Evolutionary conservation across 2,797 vertebrate genomes (phyloP).

Genomic region (Ctenopoma multispine): DNA sequence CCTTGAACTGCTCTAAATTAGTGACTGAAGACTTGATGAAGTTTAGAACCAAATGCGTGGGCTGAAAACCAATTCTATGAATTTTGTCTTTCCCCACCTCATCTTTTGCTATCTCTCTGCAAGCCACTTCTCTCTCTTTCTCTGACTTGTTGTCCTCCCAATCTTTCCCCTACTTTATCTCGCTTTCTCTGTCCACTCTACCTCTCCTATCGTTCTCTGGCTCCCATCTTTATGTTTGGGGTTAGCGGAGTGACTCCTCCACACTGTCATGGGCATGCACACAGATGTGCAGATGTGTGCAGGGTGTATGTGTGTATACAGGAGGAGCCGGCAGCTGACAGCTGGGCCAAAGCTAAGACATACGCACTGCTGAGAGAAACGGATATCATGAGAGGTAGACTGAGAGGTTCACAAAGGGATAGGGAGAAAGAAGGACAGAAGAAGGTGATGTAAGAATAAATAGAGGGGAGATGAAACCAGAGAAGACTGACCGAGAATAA

Average conservation of each 20-base stretch:
- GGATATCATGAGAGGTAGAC: slow-evolving; percentile 64
- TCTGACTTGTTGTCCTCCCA: slow-evolving; percentile 60
- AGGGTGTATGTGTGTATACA: slow-evolving; percentile 69
- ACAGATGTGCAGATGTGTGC: slow-evolving; percentile 77
- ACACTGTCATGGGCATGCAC: slow-evolving; percentile 77
- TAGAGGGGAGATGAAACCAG: slow-evolving; percentile 49
- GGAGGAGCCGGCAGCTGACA: slow-evolving; percentile 84
- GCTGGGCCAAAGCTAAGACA: slow-evolving; percentile 82
- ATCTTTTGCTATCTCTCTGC: slow-evolving; percentile 72
- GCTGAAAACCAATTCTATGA: slow-evolving; percentile 73
- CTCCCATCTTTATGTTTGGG: slow-evolving; percentile 79
- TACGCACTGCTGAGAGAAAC: slow-evolving; percentile 69
- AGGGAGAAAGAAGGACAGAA: slow-evolving; percentile 44
- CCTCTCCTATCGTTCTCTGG: slow-evolving; percentile 69
- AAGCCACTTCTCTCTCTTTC: slow-evolving; percentile 52
- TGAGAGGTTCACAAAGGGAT: slow-evolving; percentile 60
- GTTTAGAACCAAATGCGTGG: slow-evolving; percentile 76
- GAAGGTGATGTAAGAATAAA: slow-evolving; percentile 65
- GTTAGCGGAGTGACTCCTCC: slow-evolving; percentile 77
- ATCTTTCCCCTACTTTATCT: slow-evolving; percentile 55
- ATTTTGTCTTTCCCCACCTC: slow-evolving; percentile 78
- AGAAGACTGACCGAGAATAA: slow-evolving; percentile 48
- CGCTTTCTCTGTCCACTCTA: slow-evolving; percentile 53
- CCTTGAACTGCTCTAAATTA: slow-evolving; percentile 76
- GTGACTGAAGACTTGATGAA: slow-evolving; percentile 69